Evolutionary conservation across 2,797 vertebrate species (phyloP).

Genomic region (Falco columbarius): DNA sequence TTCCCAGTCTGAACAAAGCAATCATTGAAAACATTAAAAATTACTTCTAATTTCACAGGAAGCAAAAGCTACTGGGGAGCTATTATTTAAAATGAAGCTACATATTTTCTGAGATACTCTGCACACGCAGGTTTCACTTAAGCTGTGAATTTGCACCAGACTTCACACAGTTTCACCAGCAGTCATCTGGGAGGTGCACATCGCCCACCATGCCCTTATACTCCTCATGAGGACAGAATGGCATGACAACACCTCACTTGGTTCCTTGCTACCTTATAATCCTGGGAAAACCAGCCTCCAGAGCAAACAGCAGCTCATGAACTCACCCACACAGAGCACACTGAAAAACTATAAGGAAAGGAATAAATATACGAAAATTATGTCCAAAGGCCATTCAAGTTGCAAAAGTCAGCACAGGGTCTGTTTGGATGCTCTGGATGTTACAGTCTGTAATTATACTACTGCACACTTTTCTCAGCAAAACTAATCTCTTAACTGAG

Average conservation of each 20-base stretch:
- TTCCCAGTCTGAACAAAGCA: not conserved
- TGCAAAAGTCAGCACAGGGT: not conserved
- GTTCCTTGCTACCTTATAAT: not conserved
- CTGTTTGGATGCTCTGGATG: not conserved
- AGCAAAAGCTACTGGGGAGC: not conserved
- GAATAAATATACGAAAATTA: not conserved
- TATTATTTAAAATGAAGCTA: not conserved
- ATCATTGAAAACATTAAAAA: not conserved
- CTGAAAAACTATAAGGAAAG: not conserved
- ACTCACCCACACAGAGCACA: not conserved
- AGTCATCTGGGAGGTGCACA: not conserved
- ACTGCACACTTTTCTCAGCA: not conserved
- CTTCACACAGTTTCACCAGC: not conserved
- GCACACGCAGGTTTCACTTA: accelerated
- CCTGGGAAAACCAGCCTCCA: not conserved
- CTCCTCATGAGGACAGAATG: not conserved
- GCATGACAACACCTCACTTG: not conserved
- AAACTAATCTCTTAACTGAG: not conserved
- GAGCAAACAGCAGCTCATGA: not conserved
- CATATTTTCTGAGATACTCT: not conserved
- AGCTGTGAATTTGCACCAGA: not conserved
- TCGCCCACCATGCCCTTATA: not conserved
- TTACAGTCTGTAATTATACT: not conserved
- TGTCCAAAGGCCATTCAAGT: not conserved
- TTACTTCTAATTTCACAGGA: not conserved